Evolutionary conservation across 2,888 invertebrate genomes (phyloP).

Genomic region (Lochmaea capreae): DNA sequence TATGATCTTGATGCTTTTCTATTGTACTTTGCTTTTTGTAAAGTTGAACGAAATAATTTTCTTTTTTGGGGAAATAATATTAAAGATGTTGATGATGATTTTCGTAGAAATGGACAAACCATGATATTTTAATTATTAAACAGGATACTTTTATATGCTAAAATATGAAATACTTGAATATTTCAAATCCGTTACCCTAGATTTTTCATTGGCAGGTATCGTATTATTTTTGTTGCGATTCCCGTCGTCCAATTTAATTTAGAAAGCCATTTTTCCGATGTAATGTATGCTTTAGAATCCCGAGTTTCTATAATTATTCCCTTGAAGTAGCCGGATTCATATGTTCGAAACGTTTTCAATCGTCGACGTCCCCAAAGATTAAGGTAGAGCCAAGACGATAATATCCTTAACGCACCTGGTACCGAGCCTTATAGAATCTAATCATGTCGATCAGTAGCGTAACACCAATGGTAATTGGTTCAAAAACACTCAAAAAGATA

Average conservation of each 20-base stretch:
- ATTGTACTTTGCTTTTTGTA: no score
- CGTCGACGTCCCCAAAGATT: constrained; percentile 23
- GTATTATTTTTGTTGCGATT: no score
- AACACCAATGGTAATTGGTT: not conserved
- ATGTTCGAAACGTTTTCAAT: constrained; percentile 28
- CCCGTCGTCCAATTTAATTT: not conserved
- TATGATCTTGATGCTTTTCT: no score
- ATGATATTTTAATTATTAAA: no score
- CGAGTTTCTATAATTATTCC: constrained; percentile 1
- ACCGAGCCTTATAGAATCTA: constrained; percentile 41
- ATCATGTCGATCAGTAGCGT: constrained; percentile 31
- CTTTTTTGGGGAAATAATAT: no score
- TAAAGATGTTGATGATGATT: no score
- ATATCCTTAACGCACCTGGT: constrained; percentile 36
- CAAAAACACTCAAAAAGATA: not conserved
- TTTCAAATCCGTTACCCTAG: no score
- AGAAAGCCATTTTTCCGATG: not conserved
- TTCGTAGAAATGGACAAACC: no score
- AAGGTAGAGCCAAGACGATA: constrained; percentile 24
- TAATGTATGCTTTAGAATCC: not conserved
- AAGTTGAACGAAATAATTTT: no score
- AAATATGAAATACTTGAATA: no score
- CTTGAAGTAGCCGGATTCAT: constrained; percentile 10
- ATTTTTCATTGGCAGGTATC: no score
- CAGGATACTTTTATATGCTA: no score